Conservation (phyloP, 2,888 invertebrate genomes). For the Parthenolecanium corni region DNA sequence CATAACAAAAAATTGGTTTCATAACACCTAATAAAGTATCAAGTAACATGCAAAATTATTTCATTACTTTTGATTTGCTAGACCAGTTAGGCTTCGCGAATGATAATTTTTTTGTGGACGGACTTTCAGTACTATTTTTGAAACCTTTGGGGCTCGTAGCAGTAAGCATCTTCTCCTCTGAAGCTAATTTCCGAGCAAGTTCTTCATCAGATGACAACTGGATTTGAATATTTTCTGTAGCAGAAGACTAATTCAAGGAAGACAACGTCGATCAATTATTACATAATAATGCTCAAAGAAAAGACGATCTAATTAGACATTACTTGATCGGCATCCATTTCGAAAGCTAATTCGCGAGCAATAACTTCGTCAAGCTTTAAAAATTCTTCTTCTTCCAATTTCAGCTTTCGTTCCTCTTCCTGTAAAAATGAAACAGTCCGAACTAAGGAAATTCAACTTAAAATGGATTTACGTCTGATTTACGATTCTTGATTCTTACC, state of each 20-base stretch:
- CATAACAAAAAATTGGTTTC: background rate
- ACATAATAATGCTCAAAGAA: background rate
- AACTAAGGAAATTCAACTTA: background rate
- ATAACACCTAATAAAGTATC: background rate
- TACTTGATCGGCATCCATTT: slow-evolving; percentile 2
- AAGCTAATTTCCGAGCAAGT: background rate
- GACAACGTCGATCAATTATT: background rate
- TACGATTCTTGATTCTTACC: background rate
- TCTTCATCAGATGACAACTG: slow-evolving; percentile 15
- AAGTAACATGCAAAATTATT: background rate
- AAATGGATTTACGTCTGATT: background rate
- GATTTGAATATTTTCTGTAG: background rate
- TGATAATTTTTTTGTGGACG: too few species aligned
- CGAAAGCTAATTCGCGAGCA: slow-evolving; percentile 11
- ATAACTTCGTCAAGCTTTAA: slow-evolving; percentile 4
- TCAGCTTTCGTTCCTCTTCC: slow-evolving; percentile 6
- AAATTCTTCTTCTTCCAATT: background rate
- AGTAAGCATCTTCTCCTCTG: background rate
- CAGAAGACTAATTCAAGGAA: background rate
- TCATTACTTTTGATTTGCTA: background rate
- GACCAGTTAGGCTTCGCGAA: too few species aligned
- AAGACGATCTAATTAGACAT: background rate
- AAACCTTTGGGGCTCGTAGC: background rate
- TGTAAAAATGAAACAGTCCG: background rate
- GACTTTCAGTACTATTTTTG: too few species aligned